A percentile compares a stretch with the other conserved stretches of the same genome.
phyloP scores from a whole-genome alignment of 2,113 vertebrate genomes.

The Bufo bufo region DNA sequence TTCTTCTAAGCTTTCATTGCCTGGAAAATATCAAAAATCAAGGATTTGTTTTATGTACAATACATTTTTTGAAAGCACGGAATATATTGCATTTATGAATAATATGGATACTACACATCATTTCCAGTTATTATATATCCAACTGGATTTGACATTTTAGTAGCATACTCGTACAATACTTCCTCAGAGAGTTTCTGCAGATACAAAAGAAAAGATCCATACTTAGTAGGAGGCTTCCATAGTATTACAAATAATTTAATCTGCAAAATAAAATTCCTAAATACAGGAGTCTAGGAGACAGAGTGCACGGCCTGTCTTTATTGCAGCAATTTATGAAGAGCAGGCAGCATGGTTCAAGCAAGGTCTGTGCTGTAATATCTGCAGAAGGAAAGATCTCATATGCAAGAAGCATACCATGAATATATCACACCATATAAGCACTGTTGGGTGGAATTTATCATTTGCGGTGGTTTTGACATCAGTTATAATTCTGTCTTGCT shows the following conservation, averaged over 20 bases:
- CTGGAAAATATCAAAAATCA: constrained; percentile 64
- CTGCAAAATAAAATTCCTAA: background rate
- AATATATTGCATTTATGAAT: background rate
- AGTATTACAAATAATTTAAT: too few relatives aligned
- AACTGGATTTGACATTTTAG: too few relatives aligned
- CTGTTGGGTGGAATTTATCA: too few relatives aligned
- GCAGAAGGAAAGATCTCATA: background rate
- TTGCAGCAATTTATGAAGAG: background rate
- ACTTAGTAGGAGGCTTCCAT: too few relatives aligned
- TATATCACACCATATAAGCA: background rate
- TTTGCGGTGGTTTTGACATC: too few relatives aligned
- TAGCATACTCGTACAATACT: too few relatives aligned
- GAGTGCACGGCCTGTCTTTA: background rate
- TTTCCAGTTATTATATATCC: too few relatives aligned
- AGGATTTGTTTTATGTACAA: background rate
- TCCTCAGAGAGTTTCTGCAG: too few relatives aligned
- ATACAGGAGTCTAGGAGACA: background rate
- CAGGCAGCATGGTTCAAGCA: background rate
- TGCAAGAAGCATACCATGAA: background rate
- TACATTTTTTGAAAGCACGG: background rate
- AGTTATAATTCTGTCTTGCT: too few relatives aligned
- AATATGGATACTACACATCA: background rate
- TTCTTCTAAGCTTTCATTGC: constrained; percentile 93
- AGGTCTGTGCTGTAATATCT: background rate
- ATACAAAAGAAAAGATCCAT: too few relatives aligned